phyloP scores from a whole-genome alignment of 2,113 vertebrate genomes.

The Ctenodactylus gundi region DNA sequence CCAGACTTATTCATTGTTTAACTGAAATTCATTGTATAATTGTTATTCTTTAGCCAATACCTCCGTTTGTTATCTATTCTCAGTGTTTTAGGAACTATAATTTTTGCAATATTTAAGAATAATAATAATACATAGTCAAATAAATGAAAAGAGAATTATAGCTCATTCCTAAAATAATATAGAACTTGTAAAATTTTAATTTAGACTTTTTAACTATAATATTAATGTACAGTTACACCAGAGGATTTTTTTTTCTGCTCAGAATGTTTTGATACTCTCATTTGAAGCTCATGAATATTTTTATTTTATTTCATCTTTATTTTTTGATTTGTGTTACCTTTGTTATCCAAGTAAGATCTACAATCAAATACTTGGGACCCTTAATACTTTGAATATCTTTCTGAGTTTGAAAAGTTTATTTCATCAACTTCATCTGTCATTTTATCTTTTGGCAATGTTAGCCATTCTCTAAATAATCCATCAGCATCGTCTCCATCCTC shows the following conservation, averaged over 20 bases:
- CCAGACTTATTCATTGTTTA: neutral
- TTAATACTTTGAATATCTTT: conserved; percentile 65
- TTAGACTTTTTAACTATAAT: neutral
- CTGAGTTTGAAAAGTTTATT: conserved; percentile 72
- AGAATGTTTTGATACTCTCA: neutral
- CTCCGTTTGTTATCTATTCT: neutral
- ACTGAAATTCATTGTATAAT: neutral
- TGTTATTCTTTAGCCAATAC: neutral
- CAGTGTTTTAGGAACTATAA: neutral
- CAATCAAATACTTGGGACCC: conserved; percentile 57
- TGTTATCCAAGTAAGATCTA: conserved; percentile 56
- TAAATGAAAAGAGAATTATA: neutral
- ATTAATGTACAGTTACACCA: neutral
- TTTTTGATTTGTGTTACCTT: neutral
- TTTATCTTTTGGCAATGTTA: conserved; percentile 73
- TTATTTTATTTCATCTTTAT: neutral
- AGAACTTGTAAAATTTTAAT: neutral
- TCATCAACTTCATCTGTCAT: conserved; percentile 70
- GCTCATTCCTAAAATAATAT: neutral
- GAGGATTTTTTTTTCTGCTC: neutral
- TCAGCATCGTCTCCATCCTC: conserved; percentile 45
- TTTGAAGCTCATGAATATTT: neutral
- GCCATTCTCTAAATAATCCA: conserved; percentile 77
- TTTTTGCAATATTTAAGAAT: conserved; percentile 26
- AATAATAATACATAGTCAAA: neutral